phyloP scores from a whole-genome alignment of 2,888 invertebrate genomes.

The Pristionchus fissidentatus region DNA sequence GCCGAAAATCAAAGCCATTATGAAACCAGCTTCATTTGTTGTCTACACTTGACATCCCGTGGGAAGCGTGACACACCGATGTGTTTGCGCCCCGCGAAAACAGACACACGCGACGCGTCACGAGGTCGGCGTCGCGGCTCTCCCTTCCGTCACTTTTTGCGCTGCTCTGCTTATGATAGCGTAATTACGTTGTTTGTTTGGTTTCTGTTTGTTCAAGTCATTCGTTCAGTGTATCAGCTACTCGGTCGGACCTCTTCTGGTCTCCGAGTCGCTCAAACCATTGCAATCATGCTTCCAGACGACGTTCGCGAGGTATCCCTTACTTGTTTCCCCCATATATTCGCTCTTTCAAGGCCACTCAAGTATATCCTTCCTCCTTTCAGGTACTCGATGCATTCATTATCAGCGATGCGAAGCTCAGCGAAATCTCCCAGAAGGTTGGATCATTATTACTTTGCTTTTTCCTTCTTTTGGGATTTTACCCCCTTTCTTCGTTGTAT shows the following conservation, averaged over 20 bases:
- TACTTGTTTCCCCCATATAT: not conserved
- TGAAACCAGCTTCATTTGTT: too few relatives aligned
- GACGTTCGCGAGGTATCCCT: slow-evolving; percentile 4
- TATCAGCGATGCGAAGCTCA: slow-evolving; percentile 66
- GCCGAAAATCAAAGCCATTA: too few relatives aligned
- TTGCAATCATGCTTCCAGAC: slow-evolving; percentile 28
- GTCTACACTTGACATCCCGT: too few relatives aligned
- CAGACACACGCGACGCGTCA: too few relatives aligned
- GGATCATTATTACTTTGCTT: not conserved
- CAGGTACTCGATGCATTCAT: slow-evolving; percentile 57
- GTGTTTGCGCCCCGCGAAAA: too few relatives aligned
- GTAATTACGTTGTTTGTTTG: slow-evolving; percentile 7
- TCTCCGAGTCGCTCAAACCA: not conserved
- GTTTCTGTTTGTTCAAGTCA: slow-evolving; percentile 33
- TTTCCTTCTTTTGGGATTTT: not conserved
- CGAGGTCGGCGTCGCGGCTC: too few relatives aligned
- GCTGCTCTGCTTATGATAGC: not conserved
- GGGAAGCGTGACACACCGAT: too few relatives aligned
- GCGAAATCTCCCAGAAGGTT: slow-evolving; percentile 66
- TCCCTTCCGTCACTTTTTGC: too few relatives aligned
- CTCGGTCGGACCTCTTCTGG: not conserved
- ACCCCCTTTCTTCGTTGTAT: not conserved
- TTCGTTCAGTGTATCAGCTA: not conserved
- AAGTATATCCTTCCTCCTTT: not conserved
- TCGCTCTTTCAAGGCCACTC: not conserved